Conservation (phyloP, 2,113 vertebrate genomes). For the Tachuris rubrigastra region DNA sequence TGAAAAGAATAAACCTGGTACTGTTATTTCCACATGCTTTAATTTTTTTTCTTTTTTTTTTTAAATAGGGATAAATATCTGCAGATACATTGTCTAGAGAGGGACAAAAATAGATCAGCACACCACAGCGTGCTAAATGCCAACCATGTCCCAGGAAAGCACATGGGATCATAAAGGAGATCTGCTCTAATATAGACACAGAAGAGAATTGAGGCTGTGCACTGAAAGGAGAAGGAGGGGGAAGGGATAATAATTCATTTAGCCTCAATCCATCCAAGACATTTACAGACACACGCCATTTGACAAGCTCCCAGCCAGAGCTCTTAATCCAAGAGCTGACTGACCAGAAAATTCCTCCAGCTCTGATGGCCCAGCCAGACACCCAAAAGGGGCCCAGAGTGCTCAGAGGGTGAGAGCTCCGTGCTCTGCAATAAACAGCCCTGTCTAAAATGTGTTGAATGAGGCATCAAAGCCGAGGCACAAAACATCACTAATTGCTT, state of each 20-base stretch:
- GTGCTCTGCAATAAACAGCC: neutral
- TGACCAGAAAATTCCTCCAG: neutral
- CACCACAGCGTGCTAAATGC: neutral
- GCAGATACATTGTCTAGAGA: neutral
- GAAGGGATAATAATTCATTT: neutral
- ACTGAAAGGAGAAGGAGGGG: neutral
- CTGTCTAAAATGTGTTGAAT: rapidly evolving
- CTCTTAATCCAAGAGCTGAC: neutral
- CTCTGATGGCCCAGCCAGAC: neutral
- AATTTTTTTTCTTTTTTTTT: neutral
- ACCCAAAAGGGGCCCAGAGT: neutral
- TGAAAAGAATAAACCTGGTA: neutral
- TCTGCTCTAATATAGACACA: neutral
- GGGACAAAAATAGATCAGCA: neutral
- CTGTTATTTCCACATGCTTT: neutral
- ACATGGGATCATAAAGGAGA: neutral
- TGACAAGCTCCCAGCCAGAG: neutral
- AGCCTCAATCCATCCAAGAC: neutral
- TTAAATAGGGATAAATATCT: neutral
- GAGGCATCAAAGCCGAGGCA: conserved; percentile 1
- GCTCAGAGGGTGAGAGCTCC: neutral
- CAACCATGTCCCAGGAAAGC: neutral
- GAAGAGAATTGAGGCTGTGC: neutral
- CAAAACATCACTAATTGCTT: neutral
- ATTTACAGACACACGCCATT: neutral